These are phyloP conservation scores for Murina feae DNA, from an alignment of 2,113 vertebrate genomes.

Conservation along the genomic window DNA sequence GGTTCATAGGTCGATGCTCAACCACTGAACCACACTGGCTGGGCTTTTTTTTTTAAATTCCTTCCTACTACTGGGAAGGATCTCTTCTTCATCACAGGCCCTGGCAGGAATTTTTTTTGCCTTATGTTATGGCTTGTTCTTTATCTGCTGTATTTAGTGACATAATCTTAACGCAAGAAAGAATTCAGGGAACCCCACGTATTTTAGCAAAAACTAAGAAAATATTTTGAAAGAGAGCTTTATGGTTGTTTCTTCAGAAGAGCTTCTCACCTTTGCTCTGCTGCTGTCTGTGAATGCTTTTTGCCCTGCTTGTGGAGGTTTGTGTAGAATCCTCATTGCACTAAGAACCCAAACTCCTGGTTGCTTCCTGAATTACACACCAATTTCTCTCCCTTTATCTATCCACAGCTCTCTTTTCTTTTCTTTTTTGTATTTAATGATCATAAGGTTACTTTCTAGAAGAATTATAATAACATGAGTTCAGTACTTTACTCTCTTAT, in stretches of 20 bases:
- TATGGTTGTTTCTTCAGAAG: not conserved
- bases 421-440: not conserved
- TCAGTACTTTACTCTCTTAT: not conserved
- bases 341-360: not conserved
- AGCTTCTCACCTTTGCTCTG: not conserved
- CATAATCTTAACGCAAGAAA: not conserved
- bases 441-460: slow-evolving; percentile 7
- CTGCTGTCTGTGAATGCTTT: not conserved
- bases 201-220: not conserved
- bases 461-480: not conserved
- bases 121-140: not conserved
- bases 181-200: not conserved
- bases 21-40: too few relatives aligned
- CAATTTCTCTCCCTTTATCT: not conserved
- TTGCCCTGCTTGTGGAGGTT: not conserved
- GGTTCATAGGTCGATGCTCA: too few relatives aligned
- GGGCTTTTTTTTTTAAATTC: not conserved
- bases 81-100: not conserved
- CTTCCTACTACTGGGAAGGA: not conserved
- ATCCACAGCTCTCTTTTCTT: not conserved
- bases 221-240: not conserved
- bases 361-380: not conserved
- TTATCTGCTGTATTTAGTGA: not conserved
- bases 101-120: not conserved
- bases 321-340: not conserved